Percentiles rank a stretch among this genome's conserved stretches.
Evolutionary conservation across 2,888 invertebrate genomes (phyloP).

Genomic region (Xestia ashworthii): DNA sequence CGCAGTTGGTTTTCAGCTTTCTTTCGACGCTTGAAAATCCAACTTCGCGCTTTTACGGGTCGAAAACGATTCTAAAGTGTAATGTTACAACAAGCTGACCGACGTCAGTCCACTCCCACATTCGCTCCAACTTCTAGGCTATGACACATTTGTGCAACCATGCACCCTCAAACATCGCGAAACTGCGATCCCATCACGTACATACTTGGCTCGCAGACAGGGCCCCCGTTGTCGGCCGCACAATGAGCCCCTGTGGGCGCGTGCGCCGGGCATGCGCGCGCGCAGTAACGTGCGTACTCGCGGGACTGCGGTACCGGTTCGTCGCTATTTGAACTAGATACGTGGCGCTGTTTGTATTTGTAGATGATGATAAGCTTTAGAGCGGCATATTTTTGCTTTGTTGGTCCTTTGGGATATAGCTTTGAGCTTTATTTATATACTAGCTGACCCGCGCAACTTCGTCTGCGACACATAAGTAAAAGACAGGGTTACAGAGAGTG

Average conservation of each 20-base stretch:
- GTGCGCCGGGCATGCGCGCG: constrained; percentile 37
- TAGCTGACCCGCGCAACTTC: too few relatives aligned
- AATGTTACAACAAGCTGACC: too few relatives aligned
- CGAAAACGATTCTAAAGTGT: neutral
- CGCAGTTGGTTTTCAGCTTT: neutral
- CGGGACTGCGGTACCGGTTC: constrained; percentile 60
- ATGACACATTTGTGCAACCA: constrained; percentile 13
- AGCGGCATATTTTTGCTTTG: constrained; percentile 9
- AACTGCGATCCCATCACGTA: constrained; percentile 44
- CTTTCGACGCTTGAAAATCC: neutral
- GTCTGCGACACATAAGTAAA: too few relatives aligned
- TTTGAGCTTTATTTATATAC: neutral
- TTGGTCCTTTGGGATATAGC: neutral
- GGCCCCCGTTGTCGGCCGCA: constrained; percentile 40
- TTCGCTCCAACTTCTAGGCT: neutral
- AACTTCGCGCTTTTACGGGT: neutral
- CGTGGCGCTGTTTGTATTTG: constrained; percentile 58
- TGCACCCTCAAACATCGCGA: constrained; percentile 12
- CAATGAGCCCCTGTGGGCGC: constrained; percentile 64
- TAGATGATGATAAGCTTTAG: constrained; percentile 34
- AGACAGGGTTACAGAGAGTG: too few relatives aligned
- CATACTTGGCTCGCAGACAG: constrained; percentile 27
- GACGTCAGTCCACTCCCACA: neutral
- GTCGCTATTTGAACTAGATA: constrained; percentile 61
- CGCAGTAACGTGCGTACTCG: constrained; percentile 47